Evolutionary conservation across 2,113 vertebrate genomes (phyloP), one percentile per base, ranked within the genome.

Genomic region (Chloroceryle aenea): DNA sequence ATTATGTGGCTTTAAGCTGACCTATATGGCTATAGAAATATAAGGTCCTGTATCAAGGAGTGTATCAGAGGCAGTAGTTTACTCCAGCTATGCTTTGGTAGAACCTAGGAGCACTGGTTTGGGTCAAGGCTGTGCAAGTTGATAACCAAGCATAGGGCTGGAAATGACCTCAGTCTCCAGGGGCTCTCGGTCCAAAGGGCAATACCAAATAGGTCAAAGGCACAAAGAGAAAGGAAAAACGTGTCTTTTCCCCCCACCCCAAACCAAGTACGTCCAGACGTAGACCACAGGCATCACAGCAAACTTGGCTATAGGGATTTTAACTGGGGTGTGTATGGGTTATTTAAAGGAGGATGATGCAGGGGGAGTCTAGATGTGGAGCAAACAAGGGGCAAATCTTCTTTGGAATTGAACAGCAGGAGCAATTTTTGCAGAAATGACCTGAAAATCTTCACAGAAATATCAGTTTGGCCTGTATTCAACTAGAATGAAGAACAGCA

Each of bases 41-140:
- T 0, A 0, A 73, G 8, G 15, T 8, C 26, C n/a, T 42, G 17
- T 66, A 17, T 36, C 0, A 4, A 85, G 40, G 36, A 25, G 5
- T 26, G 20, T 9, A 19, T 30, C 1, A 0, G 52, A n/a, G 22
- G 53, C 53, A 62, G 27, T 34, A 64, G 5, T 27, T 52, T 45
- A 50, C 14, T 85, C 43, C 43, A 63, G 55, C 23, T 68, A 16
- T 56, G 80, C 42, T 63, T 80, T 68, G 14, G 13, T 55, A 42
- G 48, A 62, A 5, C 9, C 13, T 2, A 7, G 61, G 22, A 38
- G 22, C 61, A 10, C 16, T 43, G 34, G 7, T 69, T 20, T 56
- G 14, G 32, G 19, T 32, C 30, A 74, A 38, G 42, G n/a, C 26
- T 62, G 27, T 36, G 36, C 36, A 32, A 83, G 55, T 29, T 42